Base-by-base conservation (phyloP, 2,113 vertebrate genomes). In the Petroica traversi region DNA sequence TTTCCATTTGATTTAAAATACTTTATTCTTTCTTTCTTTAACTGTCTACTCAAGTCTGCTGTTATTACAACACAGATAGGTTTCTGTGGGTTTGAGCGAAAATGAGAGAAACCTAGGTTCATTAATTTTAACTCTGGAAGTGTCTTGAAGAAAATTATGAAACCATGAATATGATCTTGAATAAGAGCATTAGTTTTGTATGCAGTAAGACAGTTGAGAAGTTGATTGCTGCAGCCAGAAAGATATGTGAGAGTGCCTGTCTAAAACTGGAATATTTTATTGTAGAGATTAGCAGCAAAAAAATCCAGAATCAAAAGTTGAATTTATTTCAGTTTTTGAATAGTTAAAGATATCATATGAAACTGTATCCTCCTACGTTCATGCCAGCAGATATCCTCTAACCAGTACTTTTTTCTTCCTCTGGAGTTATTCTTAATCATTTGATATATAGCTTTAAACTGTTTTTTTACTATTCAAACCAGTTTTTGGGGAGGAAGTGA, bases 261-360 rank as follows among this genome's bases (percentile, higher is more conserved):
- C 74, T 91, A 74, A 92, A 92, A 61, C 10, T 61, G 40, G 13
- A 80, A 63, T 63, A 41, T 62, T 78, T 85, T 85, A 14, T 77
- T 66, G 19, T 33, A 66, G 23, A 73, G 36, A 54, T 58, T 58
- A 93, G 29, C 45, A 26, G 20, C 25, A 95, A 93, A 80, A 92
- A 80, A 67, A 51, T 52, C 31, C 28, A 63, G 68, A 83, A 79
- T 6, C 9, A 75, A 87, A 89, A 85, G 7, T 12, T 57, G 29
- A 61, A 15, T 54, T 92, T 71, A 51, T 61, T 92, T 87, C 22
- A 25, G 25, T 17, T 86, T 96, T 86, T 81, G 23, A 75, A 81
- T 62, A 68, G 19, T 29, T 62, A 61, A 72, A 52, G 4, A 29
- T 38, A 33, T 17, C 16, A 19, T 66, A 48, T 34, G 19, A 82